Evolutionary conservation across 1,140 invertebrate genomes (phyloP).

Genomic region (Aphidius gifuensis): DNA sequence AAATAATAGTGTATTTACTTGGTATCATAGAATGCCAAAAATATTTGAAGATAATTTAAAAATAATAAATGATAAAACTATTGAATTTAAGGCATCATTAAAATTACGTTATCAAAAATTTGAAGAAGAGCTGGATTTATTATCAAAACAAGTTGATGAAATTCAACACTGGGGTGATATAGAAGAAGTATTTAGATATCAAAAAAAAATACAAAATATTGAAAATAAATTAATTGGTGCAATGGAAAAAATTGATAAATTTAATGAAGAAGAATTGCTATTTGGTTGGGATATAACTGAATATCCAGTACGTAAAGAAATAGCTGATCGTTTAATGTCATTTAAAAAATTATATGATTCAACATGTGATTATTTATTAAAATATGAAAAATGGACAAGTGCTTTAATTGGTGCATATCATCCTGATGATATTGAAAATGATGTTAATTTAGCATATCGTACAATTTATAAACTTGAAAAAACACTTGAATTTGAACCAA

Average conservation of each 20-base stretch:
- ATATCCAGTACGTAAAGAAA: conserved; percentile 77
- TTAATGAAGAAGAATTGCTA: conserved; percentile 88
- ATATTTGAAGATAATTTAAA: conserved; percentile 78
- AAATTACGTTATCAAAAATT: conserved; percentile 71
- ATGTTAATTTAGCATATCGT: conserved; percentile 76
- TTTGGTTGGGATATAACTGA: conserved; percentile 87
- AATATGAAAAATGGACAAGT: conserved; percentile 79
- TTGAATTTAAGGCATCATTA: conserved; percentile 82
- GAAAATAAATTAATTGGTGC: conserved; percentile 67
- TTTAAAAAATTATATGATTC: conserved; percentile 89
- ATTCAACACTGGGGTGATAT: conserved; percentile 86
- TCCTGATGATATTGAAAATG: conserved; percentile 84
- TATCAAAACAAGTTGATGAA: conserved; percentile 78
- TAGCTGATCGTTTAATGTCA: conserved; percentile 73
- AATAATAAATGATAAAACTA: conserved; percentile 77
- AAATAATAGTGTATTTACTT: conserved; percentile 80
- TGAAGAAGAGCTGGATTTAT: conserved; percentile 75
- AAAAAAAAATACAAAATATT: conserved; percentile 73
- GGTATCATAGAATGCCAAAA: conserved; percentile 73
- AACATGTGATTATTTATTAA: conserved; percentile 79
- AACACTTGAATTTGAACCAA: conserved; percentile 69
- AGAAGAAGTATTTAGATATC: conserved; percentile 83
- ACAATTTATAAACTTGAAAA: conserved; percentile 87
- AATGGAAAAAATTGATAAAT: conserved; percentile 79
- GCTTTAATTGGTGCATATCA: conserved; percentile 80